Evolutionary conservation across 1,140 invertebrate species (phyloP).

Genomic region (Laupala kohalensis): DNA sequence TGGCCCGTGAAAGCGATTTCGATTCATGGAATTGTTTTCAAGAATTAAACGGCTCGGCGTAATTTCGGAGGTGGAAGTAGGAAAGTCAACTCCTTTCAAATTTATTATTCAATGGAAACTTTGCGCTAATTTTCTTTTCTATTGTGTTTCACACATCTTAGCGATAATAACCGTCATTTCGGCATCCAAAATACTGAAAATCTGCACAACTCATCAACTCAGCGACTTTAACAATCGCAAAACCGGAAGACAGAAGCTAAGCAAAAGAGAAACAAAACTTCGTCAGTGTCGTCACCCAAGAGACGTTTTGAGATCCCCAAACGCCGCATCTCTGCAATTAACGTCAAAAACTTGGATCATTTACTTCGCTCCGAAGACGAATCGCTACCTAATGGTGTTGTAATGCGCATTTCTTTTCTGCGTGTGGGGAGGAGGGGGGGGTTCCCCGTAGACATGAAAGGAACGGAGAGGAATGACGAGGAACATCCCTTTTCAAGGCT

Average conservation of each 20-base stretch:
- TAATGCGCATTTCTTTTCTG: not conserved
- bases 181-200: too few species aligned
- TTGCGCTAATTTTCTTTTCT: too few species aligned
- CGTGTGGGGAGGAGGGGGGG: too few species aligned
- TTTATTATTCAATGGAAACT: too few species aligned
- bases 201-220: too few species aligned
- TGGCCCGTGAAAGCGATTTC: too few species aligned
- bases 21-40: too few species aligned
- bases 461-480: not conserved
- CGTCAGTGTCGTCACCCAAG: not conserved
- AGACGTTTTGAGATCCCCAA: not conserved
- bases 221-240: not conserved
- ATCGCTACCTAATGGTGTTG: not conserved
- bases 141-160: too few species aligned
- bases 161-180: too few species aligned
- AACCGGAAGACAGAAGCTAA: not conserved
- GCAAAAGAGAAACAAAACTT: not conserved
- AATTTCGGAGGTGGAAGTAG: too few species aligned
- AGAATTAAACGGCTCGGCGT: too few species aligned
- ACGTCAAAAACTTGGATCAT: not conserved
- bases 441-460: not conserved
- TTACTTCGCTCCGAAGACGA: not conserved
- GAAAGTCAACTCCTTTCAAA: too few species aligned
- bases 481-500: not conserved
- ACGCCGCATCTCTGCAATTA: not conserved